These are phyloP conservation scores for Melanchra persicariae DNA, from an alignment of 2,888 invertebrate species.

Conservation along the genomic window DNA sequence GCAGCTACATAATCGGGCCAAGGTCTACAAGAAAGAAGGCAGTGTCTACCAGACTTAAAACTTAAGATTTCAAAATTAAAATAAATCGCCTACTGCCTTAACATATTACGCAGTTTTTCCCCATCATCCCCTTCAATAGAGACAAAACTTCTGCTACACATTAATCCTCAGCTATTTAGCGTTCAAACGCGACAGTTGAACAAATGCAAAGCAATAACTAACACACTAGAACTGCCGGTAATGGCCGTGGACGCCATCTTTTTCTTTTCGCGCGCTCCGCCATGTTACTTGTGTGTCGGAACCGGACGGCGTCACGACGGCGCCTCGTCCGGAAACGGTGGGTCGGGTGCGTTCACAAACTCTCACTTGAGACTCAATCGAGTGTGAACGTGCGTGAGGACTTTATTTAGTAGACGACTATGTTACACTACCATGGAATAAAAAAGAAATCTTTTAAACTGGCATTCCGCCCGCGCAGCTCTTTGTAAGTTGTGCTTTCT, in stretches of 20 bases:
- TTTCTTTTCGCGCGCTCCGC: constrained; percentile 75
- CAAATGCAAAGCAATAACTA: constrained; percentile 77
- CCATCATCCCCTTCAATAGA: constrained; percentile 29
- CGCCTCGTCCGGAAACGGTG: constrained; percentile 82
- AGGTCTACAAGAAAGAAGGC: background rate
- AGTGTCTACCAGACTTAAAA: too few species aligned
- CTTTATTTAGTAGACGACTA: constrained; percentile 72
- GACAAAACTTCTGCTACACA: constrained; percentile 45
- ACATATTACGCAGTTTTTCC: constrained; percentile 28
- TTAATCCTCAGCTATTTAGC: constrained; percentile 67
- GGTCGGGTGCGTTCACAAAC: constrained; percentile 79
- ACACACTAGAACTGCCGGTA: constrained; percentile 76
- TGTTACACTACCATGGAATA: constrained; percentile 65
- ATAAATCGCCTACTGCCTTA: constrained; percentile 14
- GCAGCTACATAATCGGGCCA: background rate
- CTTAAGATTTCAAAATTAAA: constrained; percentile 27
- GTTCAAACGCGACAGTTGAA: constrained; percentile 67
- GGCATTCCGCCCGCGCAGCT: constrained; percentile 62
- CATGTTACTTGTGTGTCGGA: constrained; percentile 71
- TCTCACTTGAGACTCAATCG: constrained; percentile 82
- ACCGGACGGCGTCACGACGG: constrained; percentile 86
- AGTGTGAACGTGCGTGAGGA: constrained; percentile 76
- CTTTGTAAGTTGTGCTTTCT: constrained; percentile 45
- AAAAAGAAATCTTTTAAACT: constrained; percentile 63
- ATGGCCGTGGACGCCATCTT: constrained; percentile 77